Base-by-base conservation (phyloP, 2,797 vertebrate species). In the Epinephelus malabaricus region DNA sequence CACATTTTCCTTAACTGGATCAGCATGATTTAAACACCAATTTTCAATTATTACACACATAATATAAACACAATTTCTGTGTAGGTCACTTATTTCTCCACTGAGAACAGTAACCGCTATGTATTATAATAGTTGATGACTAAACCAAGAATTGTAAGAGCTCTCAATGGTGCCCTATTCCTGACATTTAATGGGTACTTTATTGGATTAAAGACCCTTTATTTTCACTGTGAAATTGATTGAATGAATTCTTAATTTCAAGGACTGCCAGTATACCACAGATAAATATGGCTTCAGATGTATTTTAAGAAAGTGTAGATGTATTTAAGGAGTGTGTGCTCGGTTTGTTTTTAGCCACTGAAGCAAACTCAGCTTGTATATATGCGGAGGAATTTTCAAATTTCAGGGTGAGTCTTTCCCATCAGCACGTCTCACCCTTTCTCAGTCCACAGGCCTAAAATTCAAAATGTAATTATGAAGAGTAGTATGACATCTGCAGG, bases 141-240 rank as follows among this genome's bases (percentile, higher is more conserved):
- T 68, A 15, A 78, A 83, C 34, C 45, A 75, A 84, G 54, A 77
- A 76, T 78, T 68, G 27, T 83, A 78, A 78, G 46, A 78, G 72
- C 76, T 78, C 79, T 81, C 68, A 68, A 11, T 45, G 63, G 85
- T 69, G 69, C 75, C 65, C 53, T 84, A 79, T 86, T 78, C 11
- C 66, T 70, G 60, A 83, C 65, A 73, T 84, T 88, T 76, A 85
- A 66, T 85, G 54, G 63, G 13, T 61, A 71, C 67, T 84, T 84
- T 72, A 83, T 73, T 68, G 73, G 79, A 88, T 72, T 79, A 70
- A 72, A 76, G 19, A 75, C 3, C 6, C 1, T 11, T 19, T 75
- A 68, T 47, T 78, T 80, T 63, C 40, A 55, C 50, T 63, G 23
- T 43, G 19, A 70, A 69, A 69, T 54, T 65, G 25, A 82, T 70